Evolutionary conservation across 2,797 vertebrate species (phyloP).

Genomic region (Poecile montanus): DNA sequence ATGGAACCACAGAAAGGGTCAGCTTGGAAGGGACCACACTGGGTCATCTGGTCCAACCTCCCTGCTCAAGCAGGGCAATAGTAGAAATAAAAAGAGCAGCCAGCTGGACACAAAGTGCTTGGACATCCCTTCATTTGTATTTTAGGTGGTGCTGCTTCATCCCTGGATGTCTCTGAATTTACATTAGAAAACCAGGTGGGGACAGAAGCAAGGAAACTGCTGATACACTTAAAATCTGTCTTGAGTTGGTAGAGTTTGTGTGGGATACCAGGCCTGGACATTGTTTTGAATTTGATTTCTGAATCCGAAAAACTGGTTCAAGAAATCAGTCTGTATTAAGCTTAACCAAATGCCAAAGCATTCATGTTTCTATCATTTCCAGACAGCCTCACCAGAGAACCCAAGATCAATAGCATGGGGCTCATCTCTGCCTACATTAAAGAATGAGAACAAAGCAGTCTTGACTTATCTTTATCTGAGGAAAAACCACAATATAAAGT

Average conservation of each 20-base stretch:
- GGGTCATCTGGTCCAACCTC: not conserved
- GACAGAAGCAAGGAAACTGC: not conserved
- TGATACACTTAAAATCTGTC: not conserved
- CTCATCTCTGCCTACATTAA: constrained; percentile 4
- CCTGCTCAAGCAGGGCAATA: not conserved
- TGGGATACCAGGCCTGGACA: not conserved
- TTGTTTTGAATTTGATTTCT: not conserved
- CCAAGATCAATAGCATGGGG: not conserved
- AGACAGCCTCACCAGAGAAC: not conserved
- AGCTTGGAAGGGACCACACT: not conserved
- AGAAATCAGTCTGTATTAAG: not conserved
- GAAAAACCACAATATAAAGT: not conserved
- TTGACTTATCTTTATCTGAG: not conserved
- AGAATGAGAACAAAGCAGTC: constrained; percentile 28
- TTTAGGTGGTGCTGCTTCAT: not conserved
- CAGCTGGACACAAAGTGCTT: not conserved
- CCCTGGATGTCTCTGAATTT: not conserved
- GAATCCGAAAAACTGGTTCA: not conserved
- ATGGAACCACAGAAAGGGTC: not conserved
- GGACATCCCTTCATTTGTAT: not conserved
- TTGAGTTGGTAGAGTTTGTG: not conserved
- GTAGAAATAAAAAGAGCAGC: not conserved
- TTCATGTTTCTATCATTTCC: not conserved
- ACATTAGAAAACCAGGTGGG: not conserved
- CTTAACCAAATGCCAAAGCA: not conserved